Conservation (phyloP, 2,113 vertebrate genomes). For the Nannospalax galili region DNA sequence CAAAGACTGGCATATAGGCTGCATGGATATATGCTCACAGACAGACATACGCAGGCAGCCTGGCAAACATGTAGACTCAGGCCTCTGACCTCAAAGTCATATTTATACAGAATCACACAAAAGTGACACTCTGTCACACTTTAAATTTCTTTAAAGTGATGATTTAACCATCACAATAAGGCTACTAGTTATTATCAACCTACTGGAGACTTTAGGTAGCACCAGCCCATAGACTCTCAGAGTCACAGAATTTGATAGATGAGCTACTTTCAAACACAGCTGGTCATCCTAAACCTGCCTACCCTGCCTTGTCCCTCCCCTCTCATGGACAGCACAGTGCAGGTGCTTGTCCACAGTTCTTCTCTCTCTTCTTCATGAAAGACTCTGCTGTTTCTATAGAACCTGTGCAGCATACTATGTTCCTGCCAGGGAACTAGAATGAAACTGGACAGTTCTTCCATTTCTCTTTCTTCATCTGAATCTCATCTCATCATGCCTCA, state of each 20-base stretch:
- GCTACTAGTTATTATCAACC: not conserved
- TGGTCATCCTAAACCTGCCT: not conserved
- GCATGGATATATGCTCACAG: too few species aligned
- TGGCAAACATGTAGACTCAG: too few species aligned
- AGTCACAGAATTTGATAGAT: not conserved
- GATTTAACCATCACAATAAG: not conserved
- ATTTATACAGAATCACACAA: too few species aligned
- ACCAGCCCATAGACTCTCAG: not conserved
- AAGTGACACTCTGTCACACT: not conserved
- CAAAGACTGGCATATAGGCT: too few species aligned
- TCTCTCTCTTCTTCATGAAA: not conserved
- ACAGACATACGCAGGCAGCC: too few species aligned
- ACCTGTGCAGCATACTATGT: not conserved
- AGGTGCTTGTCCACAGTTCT: too few species aligned
- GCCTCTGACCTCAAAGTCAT: too few species aligned
- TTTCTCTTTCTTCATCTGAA: not conserved
- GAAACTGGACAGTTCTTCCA: not conserved
- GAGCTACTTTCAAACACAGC: not conserved
- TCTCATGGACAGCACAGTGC: not conserved
- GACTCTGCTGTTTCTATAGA: not conserved
- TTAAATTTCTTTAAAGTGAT: not conserved
- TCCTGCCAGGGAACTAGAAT: not conserved
- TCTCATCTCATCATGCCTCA: not conserved
- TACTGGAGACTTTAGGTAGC: not conserved
- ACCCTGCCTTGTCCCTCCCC: not conserved